Percentiles rank a stretch among this genome's conserved stretches.
These are phyloP conservation scores for Ormyrus pomaceus DNA, from an alignment of 2,888 invertebrate species.

Conservation along the genomic window DNA sequence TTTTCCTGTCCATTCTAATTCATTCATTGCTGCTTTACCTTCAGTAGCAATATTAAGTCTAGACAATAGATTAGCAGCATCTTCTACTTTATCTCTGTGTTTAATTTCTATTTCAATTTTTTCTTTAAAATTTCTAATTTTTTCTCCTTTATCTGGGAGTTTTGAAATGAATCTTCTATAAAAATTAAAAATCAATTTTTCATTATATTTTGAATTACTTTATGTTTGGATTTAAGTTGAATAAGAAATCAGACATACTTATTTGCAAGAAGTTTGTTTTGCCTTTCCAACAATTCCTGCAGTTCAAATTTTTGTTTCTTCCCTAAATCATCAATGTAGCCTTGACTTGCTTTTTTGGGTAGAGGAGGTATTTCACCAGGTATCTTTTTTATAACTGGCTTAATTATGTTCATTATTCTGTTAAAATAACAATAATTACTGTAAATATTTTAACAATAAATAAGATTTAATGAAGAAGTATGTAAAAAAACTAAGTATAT, in stretches of 20 bases:
- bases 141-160: conserved; percentile 80
- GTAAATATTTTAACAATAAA: conserved; percentile 1
- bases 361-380: conserved; percentile 76
- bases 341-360: conserved; percentile 77
- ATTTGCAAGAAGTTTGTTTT: conserved; percentile 77
- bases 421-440: background rate
- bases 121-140: conserved; percentile 76
- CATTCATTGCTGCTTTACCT: conserved; percentile 76
- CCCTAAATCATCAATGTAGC: conserved; percentile 77
- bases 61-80: conserved; percentile 77
- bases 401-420: conserved; percentile 35
- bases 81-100: conserved; percentile 77
- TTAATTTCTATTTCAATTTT: conserved; percentile 77
- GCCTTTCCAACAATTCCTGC: conserved; percentile 78
- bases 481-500: too few relatives aligned
- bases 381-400: conserved; percentile 71
- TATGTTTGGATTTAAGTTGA: conserved; percentile 2
- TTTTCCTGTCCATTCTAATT: conserved; percentile 80
- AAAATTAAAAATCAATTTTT: conserved; percentile 48
- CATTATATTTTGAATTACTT: conserved; percentile 2
- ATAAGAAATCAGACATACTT: conserved; percentile 67
- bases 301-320: conserved; percentile 77
- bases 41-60: conserved; percentile 76
- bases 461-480: background rate
- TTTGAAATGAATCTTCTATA: conserved; percentile 77